Base-by-base conservation (phyloP, 1,140 invertebrate species). In the Drosophila grimshawi region DNA sequence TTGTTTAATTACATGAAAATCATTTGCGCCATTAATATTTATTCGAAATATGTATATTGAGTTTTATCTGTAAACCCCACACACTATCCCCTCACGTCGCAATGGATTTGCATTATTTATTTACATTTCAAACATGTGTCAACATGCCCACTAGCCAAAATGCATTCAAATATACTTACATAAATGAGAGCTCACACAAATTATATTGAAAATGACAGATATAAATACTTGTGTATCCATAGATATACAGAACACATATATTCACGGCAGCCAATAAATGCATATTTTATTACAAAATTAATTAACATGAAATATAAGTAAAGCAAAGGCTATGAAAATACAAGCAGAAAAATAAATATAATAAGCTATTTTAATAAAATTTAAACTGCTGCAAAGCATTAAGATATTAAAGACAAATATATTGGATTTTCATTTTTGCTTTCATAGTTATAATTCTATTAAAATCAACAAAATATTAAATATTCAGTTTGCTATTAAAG, bases 71-170 rank as follows among this genome's bases (percentile, higher is more conserved):
- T 19, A 19, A 19, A 1, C 19, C 30, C 46, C 33, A 4, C 30
- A 41, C 29, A n/a, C 2, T 30, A n/a, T 3, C 37, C 4, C 11
- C 5, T 52, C 2, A 11, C 3, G 8, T 49, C 57, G 56, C 74
- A 77, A 62, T 71, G 52, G 70, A 63, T 66, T 67, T 76, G 82
- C 71, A 86, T 89, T 89, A 88, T 88, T 88, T 88, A 88, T 89
- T 85, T 89, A 85, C 80, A 88, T 85, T 90, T 88, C 85, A 88
- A 88, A 88, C 85, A 89, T 88, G 85, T 88, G 85, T 88, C 85
- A 88, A 89, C 85, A 88, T 89, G 74, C 74, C 77, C 66, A 66
- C 62, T 72, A 69, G 80, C 85, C 69, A 85, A 80, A 89, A 85
- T 71, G 52, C 64, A 80, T 76, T 65, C 78, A 78, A 75, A 76